Evolutionary conservation across 2,888 invertebrate species (phyloP).

Genomic region (Zygogramma bicolorata): DNA sequence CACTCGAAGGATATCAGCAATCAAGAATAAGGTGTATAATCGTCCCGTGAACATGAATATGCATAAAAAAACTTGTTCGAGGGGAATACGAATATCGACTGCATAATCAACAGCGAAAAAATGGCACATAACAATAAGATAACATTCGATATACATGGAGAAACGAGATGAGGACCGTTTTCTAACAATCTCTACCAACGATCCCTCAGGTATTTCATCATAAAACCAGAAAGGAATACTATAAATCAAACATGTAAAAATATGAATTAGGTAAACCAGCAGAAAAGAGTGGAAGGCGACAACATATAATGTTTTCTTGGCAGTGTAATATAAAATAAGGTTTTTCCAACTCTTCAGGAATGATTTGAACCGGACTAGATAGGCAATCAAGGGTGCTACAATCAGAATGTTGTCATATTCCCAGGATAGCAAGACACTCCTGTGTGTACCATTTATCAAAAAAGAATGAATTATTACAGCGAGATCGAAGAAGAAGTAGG

Average conservation of each 20-base stretch:
- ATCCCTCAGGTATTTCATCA: not conserved
- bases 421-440: not conserved
- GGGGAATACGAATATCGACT: not conserved
- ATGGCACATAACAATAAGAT: constrained; percentile 11
- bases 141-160: constrained; percentile 9
- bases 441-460: not conserved
- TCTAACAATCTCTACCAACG: not conserved
- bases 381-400: not conserved
- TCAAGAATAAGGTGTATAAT: constrained; percentile 52
- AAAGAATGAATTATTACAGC: not conserved
- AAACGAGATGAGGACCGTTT: not conserved
- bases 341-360: not conserved
- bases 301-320: not conserved
- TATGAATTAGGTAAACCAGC: not conserved
- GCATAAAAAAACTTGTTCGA: constrained; percentile 50
- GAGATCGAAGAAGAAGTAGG: constrained; percentile 25
- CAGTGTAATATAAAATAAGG: not conserved
- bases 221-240: not conserved
- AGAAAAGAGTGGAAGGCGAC: not conserved
- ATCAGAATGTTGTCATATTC: not conserved
- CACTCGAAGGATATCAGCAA: constrained; percentile 52
- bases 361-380: not conserved
- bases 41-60: constrained; percentile 50
- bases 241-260: not conserved
- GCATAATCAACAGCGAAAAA: constrained; percentile 15